These are phyloP conservation scores for Leiothrix lutea DNA, from an alignment of 2,113 vertebrate species.

Conservation along the genomic window DNA sequence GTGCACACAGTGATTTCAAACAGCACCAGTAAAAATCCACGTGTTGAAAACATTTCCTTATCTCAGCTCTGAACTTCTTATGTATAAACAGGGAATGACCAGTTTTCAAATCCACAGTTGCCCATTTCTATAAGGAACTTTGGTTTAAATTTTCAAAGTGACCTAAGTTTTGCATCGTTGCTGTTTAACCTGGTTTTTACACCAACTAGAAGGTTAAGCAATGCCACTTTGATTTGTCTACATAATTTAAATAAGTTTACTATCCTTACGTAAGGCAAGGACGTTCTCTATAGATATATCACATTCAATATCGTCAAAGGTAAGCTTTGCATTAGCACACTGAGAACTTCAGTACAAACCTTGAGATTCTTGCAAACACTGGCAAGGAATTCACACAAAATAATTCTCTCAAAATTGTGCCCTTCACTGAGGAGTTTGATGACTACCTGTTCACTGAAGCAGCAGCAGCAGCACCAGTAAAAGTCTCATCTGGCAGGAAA, in stretches of 20 bases:
- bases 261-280: conserved; percentile 80
- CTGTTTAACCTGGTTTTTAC: conserved; percentile 77
- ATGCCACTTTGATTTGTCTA: conserved; percentile 94
- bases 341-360: conserved; percentile 67
- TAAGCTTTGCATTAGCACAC: conserved; percentile 85
- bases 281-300: conserved; percentile 80
- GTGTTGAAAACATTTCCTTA: conserved; percentile 43
- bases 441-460: conserved; percentile 61
- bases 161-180: conserved; percentile 82
- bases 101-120: conserved; percentile 81
- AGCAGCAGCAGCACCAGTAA: conserved; percentile 62
- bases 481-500: conserved; percentile 39
- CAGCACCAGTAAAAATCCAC: conserved; percentile 58
- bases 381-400: conserved; percentile 77
- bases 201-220: conserved; percentile 77
- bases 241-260: conserved; percentile 86
- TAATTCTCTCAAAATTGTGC: conserved; percentile 54
- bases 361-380: conserved; percentile 72
- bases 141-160: conserved; percentile 87
- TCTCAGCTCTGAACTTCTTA: conserved; percentile 74
- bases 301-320: conserved; percentile 88
- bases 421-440: conserved; percentile 48
- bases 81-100: conserved; percentile 78
- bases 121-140: conserved; percentile 88
- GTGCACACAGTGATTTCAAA: conserved; percentile 72